These are phyloP conservation scores for Tenthredo livida DNA, from an alignment of 2,888 invertebrate species.

Conservation along the genomic window DNA sequence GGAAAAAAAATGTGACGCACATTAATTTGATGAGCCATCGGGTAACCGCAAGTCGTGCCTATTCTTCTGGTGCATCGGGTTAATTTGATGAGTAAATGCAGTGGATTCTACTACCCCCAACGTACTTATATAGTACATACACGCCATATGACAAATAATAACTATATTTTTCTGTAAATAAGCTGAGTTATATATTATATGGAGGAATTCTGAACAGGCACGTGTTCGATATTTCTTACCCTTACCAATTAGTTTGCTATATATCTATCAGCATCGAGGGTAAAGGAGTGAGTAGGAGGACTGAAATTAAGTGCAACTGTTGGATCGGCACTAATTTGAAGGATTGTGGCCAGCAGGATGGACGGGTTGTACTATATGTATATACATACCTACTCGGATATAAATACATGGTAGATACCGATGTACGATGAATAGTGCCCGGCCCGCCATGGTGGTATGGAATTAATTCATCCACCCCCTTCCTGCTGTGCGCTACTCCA, in stretches of 20 bases:
- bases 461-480: slow-evolving; percentile 18
- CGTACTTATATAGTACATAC: neutral
- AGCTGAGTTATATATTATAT: slow-evolving; percentile 45
- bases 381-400: neutral
- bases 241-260: neutral
- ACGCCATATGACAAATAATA: slow-evolving; percentile 69
- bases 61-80: neutral
- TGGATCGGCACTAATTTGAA: slow-evolving; percentile 34
- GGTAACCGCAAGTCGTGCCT: neutral
- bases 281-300: neutral
- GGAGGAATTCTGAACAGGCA: slow-evolving; percentile 65
- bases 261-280: neutral
- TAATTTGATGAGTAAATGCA: neutral
- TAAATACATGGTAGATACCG: neutral
- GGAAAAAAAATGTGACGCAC: neutral
- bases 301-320: slow-evolving; percentile 37
- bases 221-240: slow-evolving; percentile 32
- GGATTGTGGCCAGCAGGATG: slow-evolving; percentile 24
- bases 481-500: neutral
- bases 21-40: neutral
- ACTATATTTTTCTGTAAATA: slow-evolving; percentile 56
- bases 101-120: neutral
- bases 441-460: slow-evolving; percentile 10
- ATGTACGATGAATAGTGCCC: neutral
- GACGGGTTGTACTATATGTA: neutral